Evolutionary conservation across 2,888 invertebrate genomes (phyloP).

Genomic region (Pogonocherus hispidulus): DNA sequence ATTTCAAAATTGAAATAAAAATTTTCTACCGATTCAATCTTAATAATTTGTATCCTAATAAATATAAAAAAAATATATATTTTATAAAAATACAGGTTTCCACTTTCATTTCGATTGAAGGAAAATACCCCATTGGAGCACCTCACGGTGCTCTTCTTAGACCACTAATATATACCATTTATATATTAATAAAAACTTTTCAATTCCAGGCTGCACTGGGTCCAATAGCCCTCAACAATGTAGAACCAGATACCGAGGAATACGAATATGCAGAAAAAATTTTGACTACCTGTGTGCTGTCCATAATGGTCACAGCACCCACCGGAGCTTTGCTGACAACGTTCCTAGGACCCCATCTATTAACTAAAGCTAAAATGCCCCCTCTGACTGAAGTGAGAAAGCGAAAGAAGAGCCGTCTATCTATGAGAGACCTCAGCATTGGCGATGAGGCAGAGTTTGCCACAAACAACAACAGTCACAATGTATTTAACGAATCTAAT

Average conservation of each 20-base stretch:
- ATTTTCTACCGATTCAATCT: too few species aligned
- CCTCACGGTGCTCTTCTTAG: too few species aligned
- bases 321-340: constrained; percentile 87
- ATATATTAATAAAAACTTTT: too few species aligned
- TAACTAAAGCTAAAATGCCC: constrained; percentile 75
- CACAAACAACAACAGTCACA: not conserved
- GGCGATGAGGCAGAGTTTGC: constrained; percentile 12
- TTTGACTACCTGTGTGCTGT: constrained; percentile 83
- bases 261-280: constrained; percentile 78
- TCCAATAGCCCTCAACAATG: constrained; percentile 81
- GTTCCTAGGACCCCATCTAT: constrained; percentile 67
- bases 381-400: constrained; percentile 76
- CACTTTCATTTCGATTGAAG: too few species aligned
- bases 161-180: too few species aligned
- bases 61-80: too few species aligned
- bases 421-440: constrained; percentile 30
- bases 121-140: too few species aligned
- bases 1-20: too few species aligned
- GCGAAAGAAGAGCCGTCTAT: constrained; percentile 76
- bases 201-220: constrained; percentile 84
- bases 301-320: constrained; percentile 88
- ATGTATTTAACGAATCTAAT: not conserved
- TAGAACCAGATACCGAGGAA: constrained; percentile 69
- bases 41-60: too few species aligned
- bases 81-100: too few species aligned